Evolutionary conservation across 2,113 vertebrate species (phyloP), one percentile per base, ranked within the genome.

Genomic region (Eira barbara): DNA sequence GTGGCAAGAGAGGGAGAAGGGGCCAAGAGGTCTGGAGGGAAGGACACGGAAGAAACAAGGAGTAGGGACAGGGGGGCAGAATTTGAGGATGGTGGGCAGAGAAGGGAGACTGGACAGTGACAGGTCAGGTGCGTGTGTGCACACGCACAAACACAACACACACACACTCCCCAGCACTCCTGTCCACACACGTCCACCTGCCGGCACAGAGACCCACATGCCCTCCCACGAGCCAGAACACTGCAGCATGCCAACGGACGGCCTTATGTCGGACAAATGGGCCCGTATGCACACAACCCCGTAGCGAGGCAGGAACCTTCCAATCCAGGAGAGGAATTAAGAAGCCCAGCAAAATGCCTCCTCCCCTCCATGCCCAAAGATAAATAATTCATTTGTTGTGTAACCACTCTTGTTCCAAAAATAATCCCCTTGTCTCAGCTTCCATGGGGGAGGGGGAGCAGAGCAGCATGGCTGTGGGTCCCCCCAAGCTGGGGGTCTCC

Each of bases 351-450:
- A 91, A 97, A 97, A 98, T 79, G 96, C 93, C 92, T 97, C 89
- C 91, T 95, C 95, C 91, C 97, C 95, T 98, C 97, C 98, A 91
- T 92, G 98, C 98, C 97, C 98, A 96, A 31, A 98, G 96, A 98
- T 99, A 98, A 99, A 99, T 99, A 99, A 99, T 99, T 99, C 98
- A 99, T 98, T 98, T 97, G 98, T 98, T 89, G 61, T 98, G 98
- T 98, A 98, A 98, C 98, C 47, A 95, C 97, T 99, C 98, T 97
- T 95, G 95, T 98, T 98, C 98, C 98, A 98, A 98, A 99, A 98
- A 98, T 98, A 98, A 97, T 98, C 98, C 95, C 97, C 98, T 97
- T 96, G 96, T 98, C 97, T 98, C 94, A 67, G 92, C 97, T 96
- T 97, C 96, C 63, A 89, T 86, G 92, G 96, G 97, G 97, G 97